Evolutionary conservation across 2,797 vertebrate genomes (phyloP).

Genomic region (Sebastes nivosus): DNA sequence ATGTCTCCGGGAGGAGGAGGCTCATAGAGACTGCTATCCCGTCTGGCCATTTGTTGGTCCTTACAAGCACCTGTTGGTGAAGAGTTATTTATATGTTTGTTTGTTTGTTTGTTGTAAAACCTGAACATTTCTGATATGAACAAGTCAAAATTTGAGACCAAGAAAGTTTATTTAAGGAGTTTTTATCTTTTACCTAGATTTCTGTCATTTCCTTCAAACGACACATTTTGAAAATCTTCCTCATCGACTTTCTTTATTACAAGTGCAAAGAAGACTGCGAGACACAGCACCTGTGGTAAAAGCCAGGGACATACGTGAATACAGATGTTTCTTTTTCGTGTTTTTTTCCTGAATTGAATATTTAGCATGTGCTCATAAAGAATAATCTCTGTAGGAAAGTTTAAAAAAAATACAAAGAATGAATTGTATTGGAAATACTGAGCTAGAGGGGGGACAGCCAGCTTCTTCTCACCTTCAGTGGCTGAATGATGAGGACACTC

Average conservation of each 20-base stretch:
- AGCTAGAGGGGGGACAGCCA: background rate
- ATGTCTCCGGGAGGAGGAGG: constrained; percentile 85
- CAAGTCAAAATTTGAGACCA: background rate
- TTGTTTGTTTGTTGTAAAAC: background rate
- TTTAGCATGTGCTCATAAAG: background rate
- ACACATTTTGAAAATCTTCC: constrained; percentile 83
- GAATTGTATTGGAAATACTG: background rate
- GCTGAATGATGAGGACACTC: constrained; percentile 91
- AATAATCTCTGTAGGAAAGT: background rate
- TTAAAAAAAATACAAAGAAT: background rate
- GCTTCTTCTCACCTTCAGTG: constrained; percentile 85
- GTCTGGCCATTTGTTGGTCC: constrained; percentile 55
- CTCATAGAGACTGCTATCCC: constrained; percentile 82
- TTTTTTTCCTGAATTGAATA: background rate
- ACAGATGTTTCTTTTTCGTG: background rate
- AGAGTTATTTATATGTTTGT: background rate
- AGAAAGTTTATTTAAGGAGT: too few relatives aligned
- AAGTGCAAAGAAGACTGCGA: constrained; percentile 92
- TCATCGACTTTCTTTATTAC: constrained; percentile 89
- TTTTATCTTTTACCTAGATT: constrained; percentile 75
- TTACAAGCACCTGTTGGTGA: constrained; percentile 74
- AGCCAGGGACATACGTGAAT: background rate
- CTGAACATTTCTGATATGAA: background rate
- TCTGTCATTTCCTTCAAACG: constrained; percentile 57
- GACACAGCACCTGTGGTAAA: constrained; percentile 86